Evolutionary conservation across 1,140 invertebrate species (phyloP), one percentile per base, ranked within the genome.

Genomic region (Drosophila baimaii): DNA sequence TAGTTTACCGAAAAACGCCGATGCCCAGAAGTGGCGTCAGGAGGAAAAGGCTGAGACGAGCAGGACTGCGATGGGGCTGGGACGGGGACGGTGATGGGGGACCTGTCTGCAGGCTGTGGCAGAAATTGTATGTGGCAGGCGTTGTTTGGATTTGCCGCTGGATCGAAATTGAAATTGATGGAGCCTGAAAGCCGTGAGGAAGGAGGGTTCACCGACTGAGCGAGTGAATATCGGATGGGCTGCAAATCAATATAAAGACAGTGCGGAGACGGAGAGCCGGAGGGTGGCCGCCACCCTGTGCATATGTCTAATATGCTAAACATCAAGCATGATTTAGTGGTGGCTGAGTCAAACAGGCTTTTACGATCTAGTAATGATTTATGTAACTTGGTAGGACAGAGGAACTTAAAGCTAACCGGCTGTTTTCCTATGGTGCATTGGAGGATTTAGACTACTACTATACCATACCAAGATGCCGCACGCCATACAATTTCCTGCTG

Each of bases 151-250:
- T 90, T 88, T 90, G 80, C 76, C 64, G 68, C 62, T 71, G 58
- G 54, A 89, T 69, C 76, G 81, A 91, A 91, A 91, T 91, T 91
- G 89, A 91, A 91, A 91, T 91, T 91, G 89, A 90, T 91, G 89
- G 81, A 90, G 79, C 77, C 80, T 71, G 77, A 76, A 77, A 63
- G 61, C 54, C 64, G 55, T 35, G 52, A 43, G 62, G 52, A 43
- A 57, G 43, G 39, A 62, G 54, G 43, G 46, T 55, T 56, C 64
- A 56, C 58, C 71, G 44, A 62, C 62, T 69, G 77, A 66, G 65
- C 64, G 62, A 66, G 55, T 46, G 46, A 61, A 54, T 51, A 73
- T 57, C 52, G 57, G 35, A 63, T 62, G 62, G 71, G 69, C 73
- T 57, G 64, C 83, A 79, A 86, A 89, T 86, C 83, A 89, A 89